Evolutionary conservation across 1,140 invertebrate species (phyloP), one percentile per base, ranked within the genome.

Genomic region (Drosophila albomicans): DNA sequence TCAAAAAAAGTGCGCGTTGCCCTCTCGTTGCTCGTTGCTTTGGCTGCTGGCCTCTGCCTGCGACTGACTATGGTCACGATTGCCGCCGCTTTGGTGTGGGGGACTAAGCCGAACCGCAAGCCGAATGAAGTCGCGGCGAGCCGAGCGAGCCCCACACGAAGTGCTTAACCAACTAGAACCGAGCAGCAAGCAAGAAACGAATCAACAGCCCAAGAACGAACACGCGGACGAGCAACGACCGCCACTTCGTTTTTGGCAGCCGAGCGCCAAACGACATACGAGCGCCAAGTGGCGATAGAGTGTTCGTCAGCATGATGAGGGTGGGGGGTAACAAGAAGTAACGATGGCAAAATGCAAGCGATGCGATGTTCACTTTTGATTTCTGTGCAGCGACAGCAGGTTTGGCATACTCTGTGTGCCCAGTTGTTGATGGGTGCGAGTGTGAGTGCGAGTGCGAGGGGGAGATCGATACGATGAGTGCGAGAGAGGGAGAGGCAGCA

Each of bases 381-480:
- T 89, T 89, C 85, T 85, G 85, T 90, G 86, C 85, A 89, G 81
- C 81, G 75, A 57, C 84, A 87, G 82, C 82, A 87, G 82, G 82
- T 87, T 87, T 87, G 75, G 58, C 64, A 63, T 77, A 64, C 68
- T 77, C 63, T 28, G 51, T 57, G 54, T 41, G 41, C 38, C 11
- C 20, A 51, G 45, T 10, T 41, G 38, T 16, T 3, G 20, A n/a
- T 45, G 64, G 52, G 32, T 32, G 65, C 32, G 41, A 20, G 11
- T 20, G 20, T 8, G 20, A 28, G 32, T 48, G 11, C 7, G 25
- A 20, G 0, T 5, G 49, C 1, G 54, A 25, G 20, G 20, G 20
- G 20, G 20, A 25, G 20, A 25, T 25, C 20, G 20, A 25, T 4
- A 25, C 20, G n/a, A n/a, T 28, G 56, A 58, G 32, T 15, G 65